These are phyloP conservation scores for Tringa solitaria DNA, from an alignment of 2,113 vertebrate species.

Conservation along the genomic window DNA sequence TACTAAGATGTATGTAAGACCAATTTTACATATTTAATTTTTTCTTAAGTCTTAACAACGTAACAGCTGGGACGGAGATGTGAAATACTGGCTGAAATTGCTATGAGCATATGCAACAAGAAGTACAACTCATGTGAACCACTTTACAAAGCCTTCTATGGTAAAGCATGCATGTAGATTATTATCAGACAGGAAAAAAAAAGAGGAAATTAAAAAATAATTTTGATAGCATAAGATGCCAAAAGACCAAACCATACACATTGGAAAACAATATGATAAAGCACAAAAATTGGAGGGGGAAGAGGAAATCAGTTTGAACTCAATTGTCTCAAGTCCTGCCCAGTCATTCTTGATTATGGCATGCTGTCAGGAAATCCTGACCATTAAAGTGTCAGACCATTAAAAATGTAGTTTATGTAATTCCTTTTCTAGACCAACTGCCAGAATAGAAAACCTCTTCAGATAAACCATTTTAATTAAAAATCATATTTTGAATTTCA, in stretches of 20 bases:
- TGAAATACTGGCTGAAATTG: neutral
- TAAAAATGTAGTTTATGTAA: constrained; percentile 41
- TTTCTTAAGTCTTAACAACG: neutral
- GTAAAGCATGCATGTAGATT: neutral
- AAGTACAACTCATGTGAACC: neutral
- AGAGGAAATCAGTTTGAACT: constrained; percentile 42
- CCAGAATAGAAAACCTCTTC: neutral
- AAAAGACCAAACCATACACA: neutral
- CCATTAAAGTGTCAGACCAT: constrained; percentile 40
- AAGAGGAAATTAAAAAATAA: neutral
- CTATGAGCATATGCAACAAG: neutral
- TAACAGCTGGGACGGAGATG: neutral
- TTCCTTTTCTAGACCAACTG: neutral
- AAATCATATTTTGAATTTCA: neutral
- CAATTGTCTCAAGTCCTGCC: constrained; percentile 39
- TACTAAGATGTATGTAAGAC: accelerated
- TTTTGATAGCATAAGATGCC: neutral
- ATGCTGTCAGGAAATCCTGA: constrained; percentile 52
- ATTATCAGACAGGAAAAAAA: neutral
- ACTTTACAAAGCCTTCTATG: neutral
- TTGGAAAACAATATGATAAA: constrained; percentile 28
- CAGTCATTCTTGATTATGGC: constrained; percentile 31
- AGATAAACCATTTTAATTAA: neutral
- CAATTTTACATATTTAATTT: neutral
- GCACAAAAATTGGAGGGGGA: neutral